A percentile compares a stretch with the other conserved stretches of the same genome.
Evolutionary conservation across 2,113 vertebrate species (phyloP).

Genomic region (Corapipo altera): DNA sequence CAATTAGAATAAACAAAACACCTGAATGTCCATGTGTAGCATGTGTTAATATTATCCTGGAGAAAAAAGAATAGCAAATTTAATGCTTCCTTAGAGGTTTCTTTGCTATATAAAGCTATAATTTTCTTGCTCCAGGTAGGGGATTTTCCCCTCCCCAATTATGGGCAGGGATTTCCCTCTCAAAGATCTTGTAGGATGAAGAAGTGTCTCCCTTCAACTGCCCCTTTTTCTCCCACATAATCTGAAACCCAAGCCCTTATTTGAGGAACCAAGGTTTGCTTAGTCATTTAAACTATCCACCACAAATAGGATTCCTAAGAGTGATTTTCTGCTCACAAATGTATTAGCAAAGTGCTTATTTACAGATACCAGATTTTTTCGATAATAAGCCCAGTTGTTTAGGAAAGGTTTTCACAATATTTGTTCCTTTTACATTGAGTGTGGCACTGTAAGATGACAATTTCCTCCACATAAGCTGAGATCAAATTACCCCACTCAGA

Average conservation of each 20-base stretch:
- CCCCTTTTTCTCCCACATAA: background rate
- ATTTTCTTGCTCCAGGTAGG: background rate
- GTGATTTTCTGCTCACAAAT: slow-evolving; percentile 18
- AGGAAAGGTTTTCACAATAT: slow-evolving; percentile 20
- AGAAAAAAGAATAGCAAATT: slow-evolving; percentile 20
- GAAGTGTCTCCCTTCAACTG: background rate
- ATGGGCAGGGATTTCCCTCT: slow-evolving; percentile 32
- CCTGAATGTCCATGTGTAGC: background rate
- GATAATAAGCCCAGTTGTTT: slow-evolving; percentile 13
- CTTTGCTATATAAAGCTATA: background rate
- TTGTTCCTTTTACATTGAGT: slow-evolving; percentile 19
- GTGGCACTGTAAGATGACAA: background rate
- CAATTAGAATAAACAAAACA: background rate
- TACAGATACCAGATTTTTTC: slow-evolving; percentile 7
- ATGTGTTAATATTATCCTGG: background rate
- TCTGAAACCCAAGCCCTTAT: background rate
- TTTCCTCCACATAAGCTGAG: background rate
- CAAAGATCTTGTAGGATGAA: slow-evolving; percentile 17
- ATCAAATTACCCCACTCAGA: background rate
- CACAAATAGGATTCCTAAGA: background rate
- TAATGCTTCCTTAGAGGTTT: slow-evolving; percentile 11
- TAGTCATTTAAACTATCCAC: background rate
- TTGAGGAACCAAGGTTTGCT: background rate
- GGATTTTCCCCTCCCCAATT: background rate
- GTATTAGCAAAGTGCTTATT: background rate